Evolutionary conservation across 2,113 vertebrate genomes (phyloP).

Genomic region (Sarotherodon lohbergeri): DNA sequence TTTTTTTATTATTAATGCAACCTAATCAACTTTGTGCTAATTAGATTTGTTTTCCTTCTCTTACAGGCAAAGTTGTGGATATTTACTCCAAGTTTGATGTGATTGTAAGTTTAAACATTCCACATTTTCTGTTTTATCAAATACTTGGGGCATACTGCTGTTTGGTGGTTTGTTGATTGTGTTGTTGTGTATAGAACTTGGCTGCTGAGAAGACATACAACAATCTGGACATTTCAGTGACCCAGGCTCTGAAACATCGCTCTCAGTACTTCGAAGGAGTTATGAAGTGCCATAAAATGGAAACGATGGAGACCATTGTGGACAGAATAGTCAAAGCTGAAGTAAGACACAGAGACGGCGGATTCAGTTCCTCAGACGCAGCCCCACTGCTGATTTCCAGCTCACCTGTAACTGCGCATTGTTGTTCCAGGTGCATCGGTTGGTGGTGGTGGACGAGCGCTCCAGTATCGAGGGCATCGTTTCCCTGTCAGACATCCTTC

Average conservation of each 20-base stretch:
- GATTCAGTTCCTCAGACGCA: background rate
- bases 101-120: slow-evolving; percentile 85
- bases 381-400: background rate
- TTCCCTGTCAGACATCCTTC: slow-evolving; percentile 96
- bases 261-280: slow-evolving; percentile 99
- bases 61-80: slow-evolving; percentile 97
- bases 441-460: slow-evolving; percentile 91
- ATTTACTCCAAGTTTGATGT: slow-evolving; percentile 99
- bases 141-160: background rate
- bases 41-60: background rate
- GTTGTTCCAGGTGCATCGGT: slow-evolving; percentile 85
- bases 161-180: background rate
- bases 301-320: slow-evolving; percentile 96
- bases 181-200: slow-evolving; percentile 80
- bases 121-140: background rate
- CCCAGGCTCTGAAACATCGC: slow-evolving; percentile 93
- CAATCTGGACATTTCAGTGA: slow-evolving; percentile 96
- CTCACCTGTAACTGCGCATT: background rate
- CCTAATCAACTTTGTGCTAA: background rate
- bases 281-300: slow-evolving; percentile 91
- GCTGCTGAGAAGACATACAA: slow-evolving; percentile 99
- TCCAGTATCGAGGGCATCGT: slow-evolving; percentile 94
- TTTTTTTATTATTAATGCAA: background rate
- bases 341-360: slow-evolving; percentile 66
- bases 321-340: slow-evolving; percentile 97